Base-by-base conservation (phyloP, 2,888 invertebrate genomes). In the Oligia fasciuncula region DNA sequence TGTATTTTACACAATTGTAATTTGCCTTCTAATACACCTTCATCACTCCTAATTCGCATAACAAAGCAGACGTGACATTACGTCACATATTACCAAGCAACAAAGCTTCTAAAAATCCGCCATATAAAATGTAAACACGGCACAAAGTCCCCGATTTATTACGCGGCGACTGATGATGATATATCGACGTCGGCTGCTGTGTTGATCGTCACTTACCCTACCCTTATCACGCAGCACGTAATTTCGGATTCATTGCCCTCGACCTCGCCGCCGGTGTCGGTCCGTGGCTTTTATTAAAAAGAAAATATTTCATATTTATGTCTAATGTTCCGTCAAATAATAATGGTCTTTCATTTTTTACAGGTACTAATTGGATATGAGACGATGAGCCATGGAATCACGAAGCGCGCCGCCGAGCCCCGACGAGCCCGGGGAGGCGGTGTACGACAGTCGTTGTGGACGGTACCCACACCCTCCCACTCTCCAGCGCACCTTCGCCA, bases 361-460 rank as follows among this genome's bases (percentile, higher is more conserved):
- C 95, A 96, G 96, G 94, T 92, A 92, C 91, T 90, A 87, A 91
- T 92, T 93, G 94, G 94, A 87, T 90, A 95, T 95, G 95, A 96
- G 92, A 97, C 93, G 95, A 97, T 97, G 97, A 97, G 94, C 95
- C 91, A 97, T 97, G 97, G 97, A 97, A 96, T 97, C 97, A 94
- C 97, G 96, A 91, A 97, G 97, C 93, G 96, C 97, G 96, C 97
- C 97, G 97, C 97, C 97, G 93, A 96, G 97, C 96, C 97, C 97
- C 96, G 97, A 97, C 93, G 97, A 97, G 92, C 92, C 96, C 90
- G 97, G 97, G 95, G 96, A 96, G 95, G 97, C 96, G 97, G 97
- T 98, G 95, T 98, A 98, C 96, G 98, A 98, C 94, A 97, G 98
- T 85, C 98, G 98, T 81, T 98, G 98, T 88, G 98, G 98, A 86